These are phyloP conservation scores for Tethea ocularis DNA, from an alignment of 2,888 invertebrate species.

Conservation along the genomic window DNA sequence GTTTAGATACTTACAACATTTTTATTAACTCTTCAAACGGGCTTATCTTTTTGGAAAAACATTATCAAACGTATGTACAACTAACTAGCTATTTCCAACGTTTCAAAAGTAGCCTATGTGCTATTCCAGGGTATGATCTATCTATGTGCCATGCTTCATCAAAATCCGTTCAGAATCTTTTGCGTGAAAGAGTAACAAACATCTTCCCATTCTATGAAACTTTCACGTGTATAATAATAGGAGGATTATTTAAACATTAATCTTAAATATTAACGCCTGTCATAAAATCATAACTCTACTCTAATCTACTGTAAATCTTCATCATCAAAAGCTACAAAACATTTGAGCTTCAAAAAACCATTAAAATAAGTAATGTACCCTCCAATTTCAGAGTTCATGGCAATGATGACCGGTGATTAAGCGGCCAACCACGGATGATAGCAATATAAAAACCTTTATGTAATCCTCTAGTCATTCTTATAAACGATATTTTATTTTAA, in stretches of 20 bases:
- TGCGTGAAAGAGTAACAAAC: too few relatives aligned
- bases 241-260: too few relatives aligned
- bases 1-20: background rate
- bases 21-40: background rate
- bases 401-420: constrained; percentile 91
- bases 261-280: too few relatives aligned
- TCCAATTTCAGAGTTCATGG: constrained; percentile 88
- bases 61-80: background rate
- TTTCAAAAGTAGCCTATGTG: too few relatives aligned
- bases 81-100: too few relatives aligned
- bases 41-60: background rate
- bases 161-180: too few relatives aligned
- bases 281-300: background rate
- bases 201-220: too few relatives aligned
- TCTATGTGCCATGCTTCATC: too few relatives aligned
- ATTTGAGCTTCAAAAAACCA: background rate
- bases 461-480: constrained; percentile 31
- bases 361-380: constrained; percentile 7
- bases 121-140: too few relatives aligned
- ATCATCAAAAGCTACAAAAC: background rate
- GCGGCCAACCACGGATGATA: constrained; percentile 5
- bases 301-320: background rate
- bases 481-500: constrained; percentile 23
- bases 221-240: too few relatives aligned
- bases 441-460: constrained; percentile 14